These are phyloP conservation scores for Cerastis leucographa DNA, from an alignment of 2,888 invertebrate species.

Conservation along the genomic window DNA sequence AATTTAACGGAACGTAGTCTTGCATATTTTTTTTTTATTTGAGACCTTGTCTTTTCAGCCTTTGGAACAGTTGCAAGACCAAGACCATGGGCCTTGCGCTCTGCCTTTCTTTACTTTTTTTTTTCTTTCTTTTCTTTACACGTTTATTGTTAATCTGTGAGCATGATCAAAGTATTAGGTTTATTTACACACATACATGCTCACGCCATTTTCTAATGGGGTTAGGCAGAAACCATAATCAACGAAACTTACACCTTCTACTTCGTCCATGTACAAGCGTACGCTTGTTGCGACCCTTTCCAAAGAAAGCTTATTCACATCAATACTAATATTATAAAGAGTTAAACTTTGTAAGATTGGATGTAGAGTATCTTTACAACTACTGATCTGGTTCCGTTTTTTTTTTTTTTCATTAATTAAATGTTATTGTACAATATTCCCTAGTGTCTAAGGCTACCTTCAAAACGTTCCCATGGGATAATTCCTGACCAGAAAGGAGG, in stretches of 20 bases:
- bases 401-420: background rate
- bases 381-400: background rate
- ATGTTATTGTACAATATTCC: too few species aligned
- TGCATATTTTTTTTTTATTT: background rate
- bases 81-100: background rate
- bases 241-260: background rate
- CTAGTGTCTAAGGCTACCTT: background rate
- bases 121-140: too few species aligned
- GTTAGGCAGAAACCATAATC: background rate
- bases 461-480: background rate
- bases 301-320: background rate
- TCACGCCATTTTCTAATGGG: background rate
- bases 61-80: too few species aligned
- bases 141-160: background rate
- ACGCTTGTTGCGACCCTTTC: background rate
- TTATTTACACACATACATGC: background rate
- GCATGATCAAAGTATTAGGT: background rate
- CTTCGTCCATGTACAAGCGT: background rate
- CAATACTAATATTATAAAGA: background rate
- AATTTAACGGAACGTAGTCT: background rate
- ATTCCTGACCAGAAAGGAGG: background rate
- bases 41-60: conserved; percentile 9
- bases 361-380: background rate
- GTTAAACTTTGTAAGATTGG: background rate
- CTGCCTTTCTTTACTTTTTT: background rate